Evolutionary conservation across 2,113 vertebrate genomes (phyloP).

Genomic region (Syngnathus scovelli): DNA sequence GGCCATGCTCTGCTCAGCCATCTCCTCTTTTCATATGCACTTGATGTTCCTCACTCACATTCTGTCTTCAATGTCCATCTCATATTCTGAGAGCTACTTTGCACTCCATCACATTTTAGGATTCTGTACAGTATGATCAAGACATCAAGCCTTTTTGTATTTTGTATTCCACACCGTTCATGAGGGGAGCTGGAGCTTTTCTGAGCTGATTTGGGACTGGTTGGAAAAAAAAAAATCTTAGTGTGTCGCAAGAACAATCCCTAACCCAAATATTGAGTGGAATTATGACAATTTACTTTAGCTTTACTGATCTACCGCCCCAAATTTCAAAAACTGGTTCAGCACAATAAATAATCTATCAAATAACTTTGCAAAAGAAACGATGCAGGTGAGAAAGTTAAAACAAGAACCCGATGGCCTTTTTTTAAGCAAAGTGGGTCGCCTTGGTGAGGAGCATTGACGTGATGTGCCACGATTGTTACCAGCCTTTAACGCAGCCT

Average conservation of each 20-base stretch:
- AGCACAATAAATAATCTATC: background rate
- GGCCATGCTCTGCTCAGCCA: slow-evolving; percentile 15
- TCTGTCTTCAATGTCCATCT: slow-evolving; percentile 18
- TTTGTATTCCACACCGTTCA: background rate
- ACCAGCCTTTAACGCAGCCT: slow-evolving; percentile 5
- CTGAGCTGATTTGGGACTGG: background rate
- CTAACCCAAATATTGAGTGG: too few species aligned
- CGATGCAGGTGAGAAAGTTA: background rate
- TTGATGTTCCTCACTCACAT: slow-evolving; percentile 26
- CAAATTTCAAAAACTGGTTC: background rate
- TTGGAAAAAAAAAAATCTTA: too few species aligned
- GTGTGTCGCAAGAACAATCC: too few species aligned
- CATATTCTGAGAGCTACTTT: slow-evolving; percentile 29
- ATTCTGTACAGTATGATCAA: background rate
- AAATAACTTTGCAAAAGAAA: background rate
- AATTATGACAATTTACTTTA: too few species aligned
- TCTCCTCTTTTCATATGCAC: slow-evolving; percentile 17
- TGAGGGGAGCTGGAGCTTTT: background rate
- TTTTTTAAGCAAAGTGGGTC: background rate
- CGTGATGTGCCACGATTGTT: slow-evolving; percentile 11
- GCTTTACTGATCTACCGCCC: background rate
- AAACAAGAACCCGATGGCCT: background rate
- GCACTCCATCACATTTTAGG: slow-evolving; percentile 6
- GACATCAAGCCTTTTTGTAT: background rate
- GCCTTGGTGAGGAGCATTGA: background rate